A percentile compares a stretch with the other conserved stretches of the same genome.
Conservation (phyloP, 53 echinoderm and acorn worm genomes). For the Hippasteria phrygiana region DNA sequence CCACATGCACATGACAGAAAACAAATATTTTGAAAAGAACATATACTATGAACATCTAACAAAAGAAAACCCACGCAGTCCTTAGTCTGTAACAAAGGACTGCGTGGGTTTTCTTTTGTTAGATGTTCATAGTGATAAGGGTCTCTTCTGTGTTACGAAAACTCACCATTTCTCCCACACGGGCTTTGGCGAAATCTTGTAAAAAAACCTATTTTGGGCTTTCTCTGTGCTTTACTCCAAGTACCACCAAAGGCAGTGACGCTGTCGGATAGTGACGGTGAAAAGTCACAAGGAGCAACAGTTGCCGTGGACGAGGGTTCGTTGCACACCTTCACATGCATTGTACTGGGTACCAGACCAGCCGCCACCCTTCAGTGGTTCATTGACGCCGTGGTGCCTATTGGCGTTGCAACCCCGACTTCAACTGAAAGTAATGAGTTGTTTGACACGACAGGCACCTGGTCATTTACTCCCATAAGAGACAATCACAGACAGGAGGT, state of each 20-base stretch:
- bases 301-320: background rate
- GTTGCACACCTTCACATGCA: background rate
- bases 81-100: too few species aligned
- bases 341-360: slow-evolving; percentile 15
- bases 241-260: background rate
- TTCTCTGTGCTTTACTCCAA: background rate
- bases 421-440: background rate
- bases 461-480: slow-evolving; percentile 10
- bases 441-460: background rate
- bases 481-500: background rate
- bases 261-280: background rate
- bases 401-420: background rate
- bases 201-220: too few species aligned
- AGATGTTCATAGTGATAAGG: too few species aligned
- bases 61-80: too few species aligned
- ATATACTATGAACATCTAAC: too few species aligned
- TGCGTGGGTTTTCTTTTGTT: too few species aligned
- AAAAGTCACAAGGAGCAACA: background rate
- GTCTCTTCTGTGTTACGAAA: too few species aligned
- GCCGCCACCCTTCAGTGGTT: slow-evolving; percentile 46
- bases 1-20: too few species aligned
- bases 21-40: too few species aligned
- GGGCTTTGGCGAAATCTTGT: too few species aligned
- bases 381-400: background rate
- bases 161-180: too few species aligned